Percentiles rank a stretch among this genome's conserved stretches.
Conservation (phyloP, 2,888 invertebrate genomes). For the Idaea dimidiata region DNA sequence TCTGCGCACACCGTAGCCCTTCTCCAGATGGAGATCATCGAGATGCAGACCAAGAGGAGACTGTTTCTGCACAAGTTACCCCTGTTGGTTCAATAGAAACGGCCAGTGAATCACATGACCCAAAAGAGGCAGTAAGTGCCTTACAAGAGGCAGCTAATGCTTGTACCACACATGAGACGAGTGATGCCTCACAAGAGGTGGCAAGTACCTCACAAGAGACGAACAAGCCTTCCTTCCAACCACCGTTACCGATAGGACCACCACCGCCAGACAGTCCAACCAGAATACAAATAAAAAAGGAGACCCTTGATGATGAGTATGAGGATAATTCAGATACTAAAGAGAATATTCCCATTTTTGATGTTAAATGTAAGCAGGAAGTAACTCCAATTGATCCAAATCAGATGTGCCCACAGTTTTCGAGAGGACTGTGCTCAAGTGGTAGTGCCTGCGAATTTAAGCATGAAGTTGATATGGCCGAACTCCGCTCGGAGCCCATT, state of each 20-base stretch:
- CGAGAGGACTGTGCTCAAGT: not conserved
- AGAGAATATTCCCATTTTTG: not conserved
- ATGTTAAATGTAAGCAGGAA: constrained; percentile 28
- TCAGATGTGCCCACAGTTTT: not conserved
- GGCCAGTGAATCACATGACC: too few species aligned
- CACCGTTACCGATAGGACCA: not conserved
- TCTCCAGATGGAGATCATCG: too few species aligned
- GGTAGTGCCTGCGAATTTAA: not conserved
- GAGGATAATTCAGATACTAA: not conserved
- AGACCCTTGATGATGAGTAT: not conserved
- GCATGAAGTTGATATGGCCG: not conserved
- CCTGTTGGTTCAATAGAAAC: too few species aligned
- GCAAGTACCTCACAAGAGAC: not conserved
- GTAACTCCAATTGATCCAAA: not conserved
- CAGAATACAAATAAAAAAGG: not conserved
- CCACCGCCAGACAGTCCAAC: not conserved
- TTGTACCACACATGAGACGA: too few species aligned
- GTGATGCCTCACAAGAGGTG: not conserved
- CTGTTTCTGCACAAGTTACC: too few species aligned
- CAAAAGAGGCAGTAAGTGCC: too few species aligned
- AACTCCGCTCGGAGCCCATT: not conserved
- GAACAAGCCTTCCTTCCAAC: not conserved
- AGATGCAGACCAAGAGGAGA: too few species aligned
- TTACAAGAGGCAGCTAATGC: too few species aligned
- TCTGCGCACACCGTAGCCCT: too few species aligned